Base-by-base conservation (phyloP, 23 tunicate species). In the Diplosoma virens region DNA sequence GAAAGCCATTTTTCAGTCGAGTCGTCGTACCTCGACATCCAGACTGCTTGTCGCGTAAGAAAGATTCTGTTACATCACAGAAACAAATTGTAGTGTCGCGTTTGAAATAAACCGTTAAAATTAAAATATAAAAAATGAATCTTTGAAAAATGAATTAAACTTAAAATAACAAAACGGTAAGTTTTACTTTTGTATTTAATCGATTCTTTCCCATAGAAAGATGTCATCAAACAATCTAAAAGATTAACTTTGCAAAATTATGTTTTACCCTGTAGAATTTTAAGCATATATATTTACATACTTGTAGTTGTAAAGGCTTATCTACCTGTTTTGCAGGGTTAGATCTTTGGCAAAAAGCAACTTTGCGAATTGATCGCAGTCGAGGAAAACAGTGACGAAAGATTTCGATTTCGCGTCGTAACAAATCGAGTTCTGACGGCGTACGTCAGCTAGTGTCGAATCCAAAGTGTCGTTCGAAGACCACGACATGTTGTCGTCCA, bases 41-140 rank as follows among this genome's bases (percentile, higher is more conserved):
- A 46, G 7, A 80, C 77, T 24, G 77, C 67, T 60, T 48, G 74
- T 27, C 84, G 33, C 14, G 84, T 80, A 3, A 80, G 37, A 54
- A 80, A 80, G 24, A 80, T 67, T 37, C 84, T 80, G 68, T 4
- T n/a, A n/a, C n/a, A n/a, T n/a, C n/a, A n/a, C n/a, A n/a, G n/a
- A n/a, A n/a, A n/a, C n/a, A n/a, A n/a, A n/a, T n/a, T n/a, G n/a
- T n/a, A n/a, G n/a, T n/a, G n/a, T n/a, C n/a, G n/a, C n/a, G n/a
- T n/a, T n/a, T n/a, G n/a, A n/a, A n/a, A n/a, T n/a, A n/a, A n/a
- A n/a, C n/a, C n/a, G n/a, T n/a, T n/a, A n/a, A n/a, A n/a, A n/a
- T n/a, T n/a, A n/a, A n/a, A n/a, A n/a, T n/a, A n/a, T n/a, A n/a
- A n/a, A n/a, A n/a, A n/a, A n/a, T n/a, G n/a, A n/a, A n/a, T n/a